phyloP scores from a whole-genome alignment of 2,888 invertebrate genomes.

The Mythimna albipuncta region DNA sequence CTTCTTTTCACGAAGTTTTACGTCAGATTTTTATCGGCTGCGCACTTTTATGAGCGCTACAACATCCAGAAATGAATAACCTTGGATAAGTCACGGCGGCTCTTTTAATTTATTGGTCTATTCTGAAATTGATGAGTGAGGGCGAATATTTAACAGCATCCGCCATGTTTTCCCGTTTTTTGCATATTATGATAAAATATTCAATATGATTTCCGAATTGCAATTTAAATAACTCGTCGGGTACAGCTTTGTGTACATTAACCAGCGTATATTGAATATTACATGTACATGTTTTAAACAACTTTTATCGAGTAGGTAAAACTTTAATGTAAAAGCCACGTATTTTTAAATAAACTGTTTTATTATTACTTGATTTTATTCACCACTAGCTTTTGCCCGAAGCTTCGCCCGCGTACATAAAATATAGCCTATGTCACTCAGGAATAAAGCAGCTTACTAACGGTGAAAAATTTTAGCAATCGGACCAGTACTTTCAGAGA shows the following conservation, averaged over 20 bases:
- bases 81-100: conserved; percentile 60
- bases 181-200: conserved; percentile 44
- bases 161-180: conserved; percentile 29
- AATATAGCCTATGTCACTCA: too few relatives aligned
- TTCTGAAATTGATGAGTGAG: conserved; percentile 55
- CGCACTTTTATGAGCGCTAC: conserved; percentile 72
- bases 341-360: not conserved
- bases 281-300: conserved; percentile 5
- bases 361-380: not conserved
- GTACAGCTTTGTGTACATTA: conserved; percentile 35
- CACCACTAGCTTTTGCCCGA: not conserved
- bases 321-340: not conserved
- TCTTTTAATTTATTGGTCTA: conserved; percentile 59
- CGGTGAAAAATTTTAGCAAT: too few relatives aligned
- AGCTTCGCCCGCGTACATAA: too few relatives aligned
- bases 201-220: conserved; percentile 32
- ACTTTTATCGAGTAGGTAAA: conserved; percentile 1
- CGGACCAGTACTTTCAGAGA: too few relatives aligned
- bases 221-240: conserved; percentile 39
- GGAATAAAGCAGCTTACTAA: too few relatives aligned
- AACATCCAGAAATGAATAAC: conserved; percentile 59
- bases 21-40: conserved; percentile 78
- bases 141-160: conserved; percentile 35
- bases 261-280: conserved; percentile 30
- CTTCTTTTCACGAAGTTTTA: conserved; percentile 82